Evolutionary conservation across 2,888 invertebrate species (phyloP).

Genomic region (Epinotia demarniana): DNA sequence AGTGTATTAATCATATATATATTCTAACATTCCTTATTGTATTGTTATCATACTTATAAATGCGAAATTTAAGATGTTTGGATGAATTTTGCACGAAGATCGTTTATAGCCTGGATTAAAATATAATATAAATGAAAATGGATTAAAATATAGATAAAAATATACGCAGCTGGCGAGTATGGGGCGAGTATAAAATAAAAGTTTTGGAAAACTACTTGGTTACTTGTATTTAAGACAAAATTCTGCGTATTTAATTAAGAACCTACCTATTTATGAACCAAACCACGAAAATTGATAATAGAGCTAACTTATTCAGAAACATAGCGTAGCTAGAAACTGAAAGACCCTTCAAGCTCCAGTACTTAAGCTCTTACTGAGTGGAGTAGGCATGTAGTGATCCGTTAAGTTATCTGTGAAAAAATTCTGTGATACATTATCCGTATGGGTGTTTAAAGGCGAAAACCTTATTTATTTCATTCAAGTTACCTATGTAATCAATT

Average conservation of each 20-base stretch:
- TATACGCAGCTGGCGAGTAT: no score
- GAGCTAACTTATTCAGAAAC: background rate
- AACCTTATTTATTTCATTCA: background rate
- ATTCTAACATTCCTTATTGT: slow-evolving; percentile 11
- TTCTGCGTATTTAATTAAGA: background rate
- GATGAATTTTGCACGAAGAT: no score
- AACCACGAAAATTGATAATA: background rate
- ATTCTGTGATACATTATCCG: slow-evolving; percentile 13
- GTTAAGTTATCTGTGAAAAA: slow-evolving; percentile 4
- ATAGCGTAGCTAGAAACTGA: background rate
- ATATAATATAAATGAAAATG: no score
- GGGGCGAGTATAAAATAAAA: background rate
- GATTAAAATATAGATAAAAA: no score
- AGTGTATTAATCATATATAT: background rate
- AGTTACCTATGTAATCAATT: background rate
- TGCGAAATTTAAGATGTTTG: no score
- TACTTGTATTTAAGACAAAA: background rate
- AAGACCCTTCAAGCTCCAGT: background rate
- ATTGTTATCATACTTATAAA: background rate
- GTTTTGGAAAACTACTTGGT: background rate
- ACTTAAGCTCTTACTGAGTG: background rate
- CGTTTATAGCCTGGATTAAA: no score
- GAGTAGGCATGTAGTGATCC: background rate
- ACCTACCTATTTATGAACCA: background rate
- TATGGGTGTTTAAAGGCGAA: background rate